Conservation (phyloP, 2,113 vertebrate species). For the Egretta garzetta region DNA sequence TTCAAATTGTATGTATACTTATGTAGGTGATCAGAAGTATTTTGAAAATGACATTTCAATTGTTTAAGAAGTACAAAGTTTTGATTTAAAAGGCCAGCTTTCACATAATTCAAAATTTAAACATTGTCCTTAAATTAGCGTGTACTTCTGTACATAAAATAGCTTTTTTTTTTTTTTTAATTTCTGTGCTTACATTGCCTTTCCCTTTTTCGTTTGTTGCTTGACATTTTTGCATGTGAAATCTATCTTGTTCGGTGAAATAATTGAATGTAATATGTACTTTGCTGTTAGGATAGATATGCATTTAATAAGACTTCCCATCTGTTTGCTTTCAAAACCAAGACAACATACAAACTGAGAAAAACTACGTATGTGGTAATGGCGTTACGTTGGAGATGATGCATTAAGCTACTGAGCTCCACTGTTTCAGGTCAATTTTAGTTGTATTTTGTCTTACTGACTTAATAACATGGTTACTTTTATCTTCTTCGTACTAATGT, state of each 20-base stretch:
- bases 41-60: background rate
- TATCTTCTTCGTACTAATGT: slow-evolving; percentile 71
- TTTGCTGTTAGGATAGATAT: background rate
- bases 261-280: background rate
- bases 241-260: background rate
- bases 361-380: background rate
- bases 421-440: slow-evolving; percentile 69
- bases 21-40: background rate
- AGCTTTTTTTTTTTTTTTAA: background rate
- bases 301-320: background rate
- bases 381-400: background rate
- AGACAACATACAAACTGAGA: background rate
- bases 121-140: background rate
- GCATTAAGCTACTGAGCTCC: slow-evolving; percentile 41
- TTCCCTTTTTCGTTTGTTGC: background rate
- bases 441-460: slow-evolving; percentile 79
- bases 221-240: background rate
- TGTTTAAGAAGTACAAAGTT: background rate
- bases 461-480: slow-evolving; percentile 70
- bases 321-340: background rate
- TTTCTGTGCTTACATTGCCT: background rate
- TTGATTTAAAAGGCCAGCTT: background rate
- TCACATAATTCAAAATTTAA: background rate
- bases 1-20: background rate
- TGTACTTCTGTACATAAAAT: background rate